phyloP scores from a whole-genome alignment of 2,113 vertebrate genomes.

The Bettongia penicillata region DNA sequence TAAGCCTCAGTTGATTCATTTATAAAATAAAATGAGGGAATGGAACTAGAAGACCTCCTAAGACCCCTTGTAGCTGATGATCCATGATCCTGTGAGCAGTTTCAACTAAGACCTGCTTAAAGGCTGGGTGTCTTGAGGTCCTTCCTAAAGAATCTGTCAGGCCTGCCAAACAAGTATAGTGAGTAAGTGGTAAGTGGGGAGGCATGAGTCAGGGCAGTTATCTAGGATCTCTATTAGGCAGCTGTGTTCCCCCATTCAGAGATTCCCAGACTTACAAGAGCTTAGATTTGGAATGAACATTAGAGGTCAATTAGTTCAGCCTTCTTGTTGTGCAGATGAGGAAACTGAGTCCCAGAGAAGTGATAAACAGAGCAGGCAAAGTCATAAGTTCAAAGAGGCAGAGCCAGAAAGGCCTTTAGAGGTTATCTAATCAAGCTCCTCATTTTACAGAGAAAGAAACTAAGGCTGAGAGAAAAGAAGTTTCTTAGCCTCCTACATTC shows the following conservation, averaged over 20 bases:
- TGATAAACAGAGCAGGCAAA: neutral
- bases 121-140: neutral
- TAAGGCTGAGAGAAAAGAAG: neutral
- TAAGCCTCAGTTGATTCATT: neutral
- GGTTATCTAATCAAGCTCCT: neutral
- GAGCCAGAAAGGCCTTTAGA: neutral
- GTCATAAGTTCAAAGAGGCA: neutral
- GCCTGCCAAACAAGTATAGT: neutral
- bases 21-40: neutral
- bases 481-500: neutral
- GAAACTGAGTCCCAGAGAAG: neutral
- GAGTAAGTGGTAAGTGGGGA: neutral
- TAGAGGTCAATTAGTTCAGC: neutral
- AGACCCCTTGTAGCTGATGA: neutral
- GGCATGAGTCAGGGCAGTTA: neutral
- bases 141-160: neutral
- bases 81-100: neutral
- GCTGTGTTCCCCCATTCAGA: neutral
- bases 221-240: neutral
- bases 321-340: neutral
- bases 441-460: neutral
- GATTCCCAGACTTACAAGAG: neutral
- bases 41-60: neutral
- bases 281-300: neutral
- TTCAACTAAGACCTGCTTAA: neutral